phyloP scores from a whole-genome alignment of 2,888 invertebrate genomes.

The Eilema griseolum region DNA sequence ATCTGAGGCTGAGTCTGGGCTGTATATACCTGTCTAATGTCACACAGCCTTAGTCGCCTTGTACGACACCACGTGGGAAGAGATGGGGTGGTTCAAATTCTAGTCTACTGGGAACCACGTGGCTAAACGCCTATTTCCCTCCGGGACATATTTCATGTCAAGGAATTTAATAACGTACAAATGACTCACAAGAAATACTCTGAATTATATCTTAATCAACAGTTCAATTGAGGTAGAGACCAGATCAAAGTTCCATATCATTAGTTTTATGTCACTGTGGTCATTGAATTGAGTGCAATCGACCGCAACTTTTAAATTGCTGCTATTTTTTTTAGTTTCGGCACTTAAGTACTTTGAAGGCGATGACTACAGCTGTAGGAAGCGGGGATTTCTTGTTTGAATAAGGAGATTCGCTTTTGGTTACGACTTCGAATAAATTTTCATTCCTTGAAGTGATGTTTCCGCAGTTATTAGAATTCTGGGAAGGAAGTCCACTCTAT shows the following conservation, averaged over 20 bases:
- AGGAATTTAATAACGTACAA: background rate
- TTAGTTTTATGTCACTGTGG: conserved; percentile 5
- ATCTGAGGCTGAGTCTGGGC: no score
- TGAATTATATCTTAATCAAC: background rate
- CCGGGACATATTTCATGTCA: no score
- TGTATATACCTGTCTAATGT: no score
- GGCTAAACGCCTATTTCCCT: no score
- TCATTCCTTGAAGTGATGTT: background rate
- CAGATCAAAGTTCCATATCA: background rate
- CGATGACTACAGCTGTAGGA: background rate
- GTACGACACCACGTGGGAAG: no score
- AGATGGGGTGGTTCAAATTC: no score
- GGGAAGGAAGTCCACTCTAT: background rate
- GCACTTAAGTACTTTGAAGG: background rate
- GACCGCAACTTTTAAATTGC: conserved; percentile 8
- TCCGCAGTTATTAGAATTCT: background rate
- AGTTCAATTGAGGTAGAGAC: background rate
- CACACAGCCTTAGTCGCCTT: no score
- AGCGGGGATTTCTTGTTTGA: background rate
- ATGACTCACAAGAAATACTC: conserved; percentile 2
- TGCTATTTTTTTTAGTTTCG: background rate
- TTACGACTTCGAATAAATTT: background rate
- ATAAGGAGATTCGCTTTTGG: background rate
- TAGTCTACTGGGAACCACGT: no score
- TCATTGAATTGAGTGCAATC: conserved; percentile 11